A percentile compares a stretch with the other conserved stretches of the same genome.
phyloP scores from a whole-genome alignment of 1,140 invertebrate genomes.

The Bombus consobrinus region DNA sequence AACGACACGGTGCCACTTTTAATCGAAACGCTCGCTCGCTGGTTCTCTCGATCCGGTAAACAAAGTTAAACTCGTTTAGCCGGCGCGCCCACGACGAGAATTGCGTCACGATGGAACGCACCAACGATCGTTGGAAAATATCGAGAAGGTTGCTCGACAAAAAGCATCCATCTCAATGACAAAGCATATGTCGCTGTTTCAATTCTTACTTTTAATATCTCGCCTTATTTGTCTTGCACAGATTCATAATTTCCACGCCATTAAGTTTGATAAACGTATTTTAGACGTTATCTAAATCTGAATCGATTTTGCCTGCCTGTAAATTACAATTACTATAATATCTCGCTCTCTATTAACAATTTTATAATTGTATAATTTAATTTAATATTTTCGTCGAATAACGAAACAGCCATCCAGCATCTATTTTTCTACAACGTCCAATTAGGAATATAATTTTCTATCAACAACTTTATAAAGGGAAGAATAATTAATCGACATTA shows the following conservation, averaged over 20 bases:
- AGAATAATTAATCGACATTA: too few species aligned
- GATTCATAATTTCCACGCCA: not conserved
- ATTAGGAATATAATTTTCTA: not conserved
- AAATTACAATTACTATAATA: too few species aligned
- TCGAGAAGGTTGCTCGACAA: not conserved
- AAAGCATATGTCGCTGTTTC: not conserved
- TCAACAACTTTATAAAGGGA: not conserved
- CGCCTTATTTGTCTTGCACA: not conserved
- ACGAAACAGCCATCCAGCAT: too few species aligned
- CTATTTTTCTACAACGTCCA: too few species aligned
- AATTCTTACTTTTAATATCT: not conserved
- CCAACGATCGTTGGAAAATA: not conserved
- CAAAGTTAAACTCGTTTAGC: conserved; percentile 31
- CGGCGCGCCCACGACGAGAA: conserved; percentile 22
- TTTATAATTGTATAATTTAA: too few species aligned
- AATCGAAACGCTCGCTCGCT: conserved; percentile 17
- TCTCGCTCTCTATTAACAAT: too few species aligned
- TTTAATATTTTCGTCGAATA: too few species aligned
- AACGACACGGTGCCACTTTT: conserved; percentile 11
- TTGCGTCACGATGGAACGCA: conserved; percentile 16
- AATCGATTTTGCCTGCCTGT: too few species aligned
- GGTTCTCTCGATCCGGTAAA: conserved; percentile 21
- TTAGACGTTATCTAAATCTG: too few species aligned
- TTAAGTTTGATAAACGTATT: too few species aligned
- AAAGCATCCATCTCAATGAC: not conserved